A percentile compares a stretch with the other conserved stretches of the same genome.
These are phyloP conservation scores for Drosophila sordidula DNA, from an alignment of 2,888 invertebrate species.

Conservation along the genomic window DNA sequence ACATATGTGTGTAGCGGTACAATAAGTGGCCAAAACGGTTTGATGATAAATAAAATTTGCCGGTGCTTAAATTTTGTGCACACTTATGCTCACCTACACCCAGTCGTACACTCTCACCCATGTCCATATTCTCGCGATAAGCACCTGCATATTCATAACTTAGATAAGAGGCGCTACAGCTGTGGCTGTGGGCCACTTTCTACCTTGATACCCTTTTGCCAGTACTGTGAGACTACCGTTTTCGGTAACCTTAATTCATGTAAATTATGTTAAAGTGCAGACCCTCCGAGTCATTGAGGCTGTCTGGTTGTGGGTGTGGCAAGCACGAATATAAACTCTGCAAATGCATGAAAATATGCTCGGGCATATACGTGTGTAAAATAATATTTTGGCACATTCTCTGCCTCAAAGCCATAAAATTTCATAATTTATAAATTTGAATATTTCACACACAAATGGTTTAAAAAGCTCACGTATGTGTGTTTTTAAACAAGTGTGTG, in stretches of 20 bases:
- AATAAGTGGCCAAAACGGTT: slow-evolving; percentile 28
- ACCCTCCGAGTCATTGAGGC: slow-evolving; percentile 19
- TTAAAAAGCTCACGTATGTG: slow-evolving; percentile 2
- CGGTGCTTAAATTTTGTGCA: slow-evolving; percentile 66
- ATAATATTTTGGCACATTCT: slow-evolving; percentile 77
- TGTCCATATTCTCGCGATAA: slow-evolving; percentile 59
- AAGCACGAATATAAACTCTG: slow-evolving; percentile 45
- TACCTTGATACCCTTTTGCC: slow-evolving; percentile 46
- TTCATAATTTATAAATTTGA: slow-evolving; percentile 80
- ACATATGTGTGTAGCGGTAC: too few relatives aligned
- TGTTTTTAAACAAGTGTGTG: slow-evolving; percentile 5
- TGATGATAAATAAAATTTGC: slow-evolving; percentile 70
- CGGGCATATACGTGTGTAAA: slow-evolving; percentile 70
- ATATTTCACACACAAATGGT: slow-evolving; percentile 55
- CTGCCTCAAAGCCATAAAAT: slow-evolving; percentile 76
- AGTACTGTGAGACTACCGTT: slow-evolving; percentile 38
- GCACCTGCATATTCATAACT: slow-evolving; percentile 80
- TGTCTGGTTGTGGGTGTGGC: slow-evolving; percentile 26
- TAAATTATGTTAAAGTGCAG: slow-evolving; percentile 78
- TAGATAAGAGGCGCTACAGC: slow-evolving; percentile 62
- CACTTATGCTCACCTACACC: slow-evolving; percentile 2
- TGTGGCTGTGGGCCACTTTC: slow-evolving; percentile 48
- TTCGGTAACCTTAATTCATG: slow-evolving; percentile 70
- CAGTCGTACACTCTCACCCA: slow-evolving; percentile 1
- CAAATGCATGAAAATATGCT: slow-evolving; percentile 52